A percentile compares a stretch with the other conserved stretches of the same genome.
These are phyloP conservation scores for Sarcophaga peregrina DNA, from an alignment of 1,140 invertebrate genomes.

Conservation along the genomic window DNA sequence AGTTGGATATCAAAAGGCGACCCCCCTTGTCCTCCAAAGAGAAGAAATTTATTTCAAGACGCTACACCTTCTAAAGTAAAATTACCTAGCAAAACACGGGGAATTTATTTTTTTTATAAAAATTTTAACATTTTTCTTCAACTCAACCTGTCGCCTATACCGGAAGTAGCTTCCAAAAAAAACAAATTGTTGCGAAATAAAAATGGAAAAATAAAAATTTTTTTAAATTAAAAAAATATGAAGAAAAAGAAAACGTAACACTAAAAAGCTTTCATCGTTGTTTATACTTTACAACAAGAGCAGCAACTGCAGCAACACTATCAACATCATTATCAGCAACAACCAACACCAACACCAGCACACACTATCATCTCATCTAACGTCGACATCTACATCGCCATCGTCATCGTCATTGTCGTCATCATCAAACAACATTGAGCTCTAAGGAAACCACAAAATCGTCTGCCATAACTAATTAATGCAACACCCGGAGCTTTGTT, in stretches of 20 bases:
- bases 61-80: no score
- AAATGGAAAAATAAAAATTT: no score
- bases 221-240: not conserved
- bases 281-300: not conserved
- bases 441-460: conserved; percentile 61
- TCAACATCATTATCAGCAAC: not conserved
- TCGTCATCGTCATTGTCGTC: not conserved
- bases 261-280: conserved; percentile 62
- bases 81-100: no score
- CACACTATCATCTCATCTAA: conserved; percentile 22
- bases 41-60: no score
- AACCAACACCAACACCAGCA: not conserved
- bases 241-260: conserved; percentile 47
- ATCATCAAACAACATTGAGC: conserved; percentile 47
- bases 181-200: no score
- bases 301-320: not conserved
- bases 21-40: no score
- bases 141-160: no score
- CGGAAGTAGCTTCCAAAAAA: no score
- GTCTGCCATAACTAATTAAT: conserved; percentile 67
- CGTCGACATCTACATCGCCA: not conserved
- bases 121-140: no score
- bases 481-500: conserved; percentile 51
- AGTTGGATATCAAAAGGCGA: no score
- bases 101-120: no score